Evolutionary conservation across 2,113 vertebrate genomes (phyloP).

Genomic region (Rhea americana): DNA sequence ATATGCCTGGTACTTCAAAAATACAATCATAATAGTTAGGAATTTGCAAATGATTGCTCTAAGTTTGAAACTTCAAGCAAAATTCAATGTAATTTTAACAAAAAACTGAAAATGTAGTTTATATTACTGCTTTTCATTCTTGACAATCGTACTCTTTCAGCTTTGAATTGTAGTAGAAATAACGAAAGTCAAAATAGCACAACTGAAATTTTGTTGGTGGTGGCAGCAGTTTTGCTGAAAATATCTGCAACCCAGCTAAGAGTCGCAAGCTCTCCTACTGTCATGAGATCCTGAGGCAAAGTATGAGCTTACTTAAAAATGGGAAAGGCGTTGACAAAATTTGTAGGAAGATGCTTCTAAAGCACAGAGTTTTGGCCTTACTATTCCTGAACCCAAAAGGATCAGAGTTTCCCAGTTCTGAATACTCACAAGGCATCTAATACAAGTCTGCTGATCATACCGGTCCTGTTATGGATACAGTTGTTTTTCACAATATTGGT

Average conservation of each 20-base stretch:
- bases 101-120: neutral
- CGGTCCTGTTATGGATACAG: accelerated
- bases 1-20: neutral
- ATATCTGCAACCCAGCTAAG: neutral
- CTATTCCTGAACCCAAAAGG: neutral
- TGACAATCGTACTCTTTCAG: neutral
- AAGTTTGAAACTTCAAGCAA: neutral
- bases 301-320: neutral
- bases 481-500: neutral
- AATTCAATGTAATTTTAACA: neutral
- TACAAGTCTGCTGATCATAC: neutral
- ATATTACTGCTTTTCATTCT: neutral
- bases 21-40: neutral
- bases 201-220: neutral
- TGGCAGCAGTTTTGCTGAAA: neutral
- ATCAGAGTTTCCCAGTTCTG: neutral
- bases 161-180: neutral
- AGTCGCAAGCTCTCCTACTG: neutral
- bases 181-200: neutral
- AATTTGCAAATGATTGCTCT: neutral
- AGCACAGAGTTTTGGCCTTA: neutral
- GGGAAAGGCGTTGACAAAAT: neutral
- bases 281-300: neutral
- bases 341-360: neutral
- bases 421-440: neutral